Percentiles rank a stretch among this genome's conserved stretches.
These are phyloP conservation scores for Ochotona princeps DNA, from an alignment of 2,113 vertebrate genomes.

Conservation along the genomic window DNA sequence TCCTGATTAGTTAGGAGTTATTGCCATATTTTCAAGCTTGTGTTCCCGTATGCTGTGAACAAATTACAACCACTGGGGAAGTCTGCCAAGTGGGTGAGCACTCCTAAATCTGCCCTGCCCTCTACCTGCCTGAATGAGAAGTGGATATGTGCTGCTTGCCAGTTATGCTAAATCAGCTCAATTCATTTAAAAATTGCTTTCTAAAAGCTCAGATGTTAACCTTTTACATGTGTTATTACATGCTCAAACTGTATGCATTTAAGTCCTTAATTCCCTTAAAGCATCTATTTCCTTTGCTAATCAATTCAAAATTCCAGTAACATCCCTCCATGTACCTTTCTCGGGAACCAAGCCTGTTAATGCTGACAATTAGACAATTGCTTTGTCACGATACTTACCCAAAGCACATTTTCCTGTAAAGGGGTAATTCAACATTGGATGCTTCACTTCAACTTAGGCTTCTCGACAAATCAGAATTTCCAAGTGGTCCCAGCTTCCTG, in stretches of 20 bases:
- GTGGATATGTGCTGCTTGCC: neutral
- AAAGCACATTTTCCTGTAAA: slow-evolving; percentile 58
- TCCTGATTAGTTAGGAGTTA: slow-evolving; percentile 72
- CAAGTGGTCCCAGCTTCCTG: neutral
- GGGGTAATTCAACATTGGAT: slow-evolving; percentile 51
- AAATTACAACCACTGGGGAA: slow-evolving; percentile 48
- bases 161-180: neutral
- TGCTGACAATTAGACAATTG: slow-evolving; percentile 62
- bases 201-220: slow-evolving; percentile 23
- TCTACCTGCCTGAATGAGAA: neutral
- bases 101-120: neutral
- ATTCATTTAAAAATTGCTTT: neutral
- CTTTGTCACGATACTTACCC: neutral
- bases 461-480: slow-evolving; percentile 28
- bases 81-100: neutral
- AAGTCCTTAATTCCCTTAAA: neutral
- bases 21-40: slow-evolving; percentile 58
- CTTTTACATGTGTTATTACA: neutral
- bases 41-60: slow-evolving; percentile 65
- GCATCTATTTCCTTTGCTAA: neutral
- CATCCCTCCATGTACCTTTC: neutral
- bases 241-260: neutral
- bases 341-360: slow-evolving; percentile 54
- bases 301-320: slow-evolving; percentile 46
- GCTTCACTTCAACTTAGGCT: slow-evolving; percentile 38